Percentiles rank a stretch among this genome's conserved stretches.
These are phyloP conservation scores for Phlogophora meticulosa DNA, from an alignment of 2,888 invertebrate species.

Conservation along the genomic window DNA sequence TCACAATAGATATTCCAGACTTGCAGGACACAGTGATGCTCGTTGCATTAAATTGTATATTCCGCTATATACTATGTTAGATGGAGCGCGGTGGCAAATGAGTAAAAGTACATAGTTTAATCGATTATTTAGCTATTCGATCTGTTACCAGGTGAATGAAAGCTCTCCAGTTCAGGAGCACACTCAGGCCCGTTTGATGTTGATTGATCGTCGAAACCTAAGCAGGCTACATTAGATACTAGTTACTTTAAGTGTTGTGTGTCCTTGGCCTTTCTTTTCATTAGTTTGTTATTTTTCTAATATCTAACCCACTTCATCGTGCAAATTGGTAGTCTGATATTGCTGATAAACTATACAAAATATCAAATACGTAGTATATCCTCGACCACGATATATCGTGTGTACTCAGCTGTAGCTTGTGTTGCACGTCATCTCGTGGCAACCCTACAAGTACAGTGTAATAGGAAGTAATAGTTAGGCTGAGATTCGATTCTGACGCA, in stretches of 20 bases:
- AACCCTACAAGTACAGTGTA: slow-evolving; percentile 61
- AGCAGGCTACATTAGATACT: neutral
- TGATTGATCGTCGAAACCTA: neutral
- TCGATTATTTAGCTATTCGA: neutral
- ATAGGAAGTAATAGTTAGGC: slow-evolving; percentile 75
- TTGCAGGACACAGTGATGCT: slow-evolving; percentile 57
- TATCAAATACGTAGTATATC: neutral
- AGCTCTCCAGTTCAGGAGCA: neutral
- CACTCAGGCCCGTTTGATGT: neutral
- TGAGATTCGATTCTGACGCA: slow-evolving; percentile 77
- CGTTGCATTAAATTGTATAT: slow-evolving; percentile 52
- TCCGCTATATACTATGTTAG: slow-evolving; percentile 21
- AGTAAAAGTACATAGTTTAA: neutral
- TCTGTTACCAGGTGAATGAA: neutral
- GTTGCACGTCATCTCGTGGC: slow-evolving; percentile 31
- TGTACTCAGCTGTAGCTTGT: slow-evolving; percentile 3
- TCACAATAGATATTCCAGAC: slow-evolving; percentile 69
- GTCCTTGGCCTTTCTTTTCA: neutral
- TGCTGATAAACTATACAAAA: slow-evolving; percentile 2
- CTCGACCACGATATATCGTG: neutral
- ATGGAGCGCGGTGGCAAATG: slow-evolving; percentile 1
- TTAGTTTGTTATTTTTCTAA: neutral
- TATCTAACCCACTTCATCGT: neutral
- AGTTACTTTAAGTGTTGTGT: neutral
- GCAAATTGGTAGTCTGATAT: slow-evolving; percentile 3